Evolutionary conservation across 2,888 invertebrate species (phyloP).

Genomic region (Leucophenga montana): DNA sequence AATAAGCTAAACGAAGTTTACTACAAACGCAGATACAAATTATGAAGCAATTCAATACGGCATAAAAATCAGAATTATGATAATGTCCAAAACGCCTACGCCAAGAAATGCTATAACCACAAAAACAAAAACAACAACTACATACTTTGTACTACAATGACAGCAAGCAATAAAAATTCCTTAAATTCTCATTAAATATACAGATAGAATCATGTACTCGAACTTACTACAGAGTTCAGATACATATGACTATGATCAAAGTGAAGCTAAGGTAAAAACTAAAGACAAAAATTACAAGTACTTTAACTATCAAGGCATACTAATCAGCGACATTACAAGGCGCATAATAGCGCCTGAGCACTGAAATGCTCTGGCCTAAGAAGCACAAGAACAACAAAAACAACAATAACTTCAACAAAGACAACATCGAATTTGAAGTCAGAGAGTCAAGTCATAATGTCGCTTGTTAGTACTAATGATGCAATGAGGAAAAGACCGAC

Average conservation of each 20-base stretch:
- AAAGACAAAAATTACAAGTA: conserved; percentile 17
- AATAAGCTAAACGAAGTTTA: too few species aligned
- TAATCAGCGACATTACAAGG: conserved; percentile 14
- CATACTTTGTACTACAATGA: not conserved
- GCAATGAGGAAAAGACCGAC: conserved; percentile 18
- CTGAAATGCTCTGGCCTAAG: not conserved
- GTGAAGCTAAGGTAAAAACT: not conserved
- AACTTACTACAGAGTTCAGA: not conserved
- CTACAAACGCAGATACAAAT: not conserved
- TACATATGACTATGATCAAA: not conserved
- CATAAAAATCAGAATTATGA: conserved; percentile 21
- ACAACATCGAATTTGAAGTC: conserved; percentile 4
- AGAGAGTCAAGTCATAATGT: conserved; percentile 48
- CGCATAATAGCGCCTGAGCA: not conserved
- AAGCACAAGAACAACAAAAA: too few species aligned
- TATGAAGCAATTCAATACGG: conserved; percentile 21
- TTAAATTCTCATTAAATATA: conserved; percentile 14
- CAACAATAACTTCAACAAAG: too few species aligned
- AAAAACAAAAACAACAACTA: not conserved
- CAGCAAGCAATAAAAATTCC: conserved; percentile 17
- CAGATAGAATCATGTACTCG: not conserved
- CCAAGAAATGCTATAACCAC: conserved; percentile 8
- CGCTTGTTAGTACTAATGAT: conserved; percentile 66
- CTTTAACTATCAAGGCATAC: conserved; percentile 21
- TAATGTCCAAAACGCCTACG: conserved; percentile 16